Conservation (phyloP, 2,113 vertebrate species). For the Leptobrachium ailaonicum region DNA sequence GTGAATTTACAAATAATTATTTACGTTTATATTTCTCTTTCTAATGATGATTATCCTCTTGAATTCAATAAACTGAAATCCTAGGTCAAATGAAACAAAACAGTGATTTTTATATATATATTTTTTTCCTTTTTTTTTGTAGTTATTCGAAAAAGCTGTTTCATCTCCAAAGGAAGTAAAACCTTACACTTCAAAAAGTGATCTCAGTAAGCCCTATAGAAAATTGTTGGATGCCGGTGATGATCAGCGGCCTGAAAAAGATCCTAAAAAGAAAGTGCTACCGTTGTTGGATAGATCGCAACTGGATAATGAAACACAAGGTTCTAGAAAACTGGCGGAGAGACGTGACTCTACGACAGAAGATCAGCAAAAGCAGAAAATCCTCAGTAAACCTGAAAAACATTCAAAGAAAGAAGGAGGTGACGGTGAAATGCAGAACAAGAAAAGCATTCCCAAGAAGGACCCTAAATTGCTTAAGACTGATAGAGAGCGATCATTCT, state of each 20-base stretch:
- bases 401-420: constrained; percentile 72
- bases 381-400: constrained; percentile 76
- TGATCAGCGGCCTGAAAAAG: constrained; percentile 69
- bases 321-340: constrained; percentile 75
- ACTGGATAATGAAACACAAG: constrained; percentile 65
- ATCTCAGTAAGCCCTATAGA: constrained; percentile 67
- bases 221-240: constrained; percentile 71
- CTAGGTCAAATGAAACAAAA: no score
- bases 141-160: constrained; percentile 65
- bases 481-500: constrained; percentile 77
- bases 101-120: background rate
- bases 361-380: constrained; percentile 79
- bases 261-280: constrained; percentile 71
- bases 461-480: constrained; percentile 69
- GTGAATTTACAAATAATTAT: no score
- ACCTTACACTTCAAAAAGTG: constrained; percentile 63
- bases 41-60: no score
- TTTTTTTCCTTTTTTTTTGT: constrained; percentile 47
- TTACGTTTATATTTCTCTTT: no score
- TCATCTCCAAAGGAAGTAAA: constrained; percentile 71
- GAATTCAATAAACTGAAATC: no score
- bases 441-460: constrained; percentile 65
- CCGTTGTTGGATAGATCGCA: constrained; percentile 67
- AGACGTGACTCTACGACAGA: constrained; percentile 77
- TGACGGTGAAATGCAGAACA: constrained; percentile 62